phyloP scores from a whole-genome alignment of 2,113 vertebrate species.

The Ciconia maguari region DNA sequence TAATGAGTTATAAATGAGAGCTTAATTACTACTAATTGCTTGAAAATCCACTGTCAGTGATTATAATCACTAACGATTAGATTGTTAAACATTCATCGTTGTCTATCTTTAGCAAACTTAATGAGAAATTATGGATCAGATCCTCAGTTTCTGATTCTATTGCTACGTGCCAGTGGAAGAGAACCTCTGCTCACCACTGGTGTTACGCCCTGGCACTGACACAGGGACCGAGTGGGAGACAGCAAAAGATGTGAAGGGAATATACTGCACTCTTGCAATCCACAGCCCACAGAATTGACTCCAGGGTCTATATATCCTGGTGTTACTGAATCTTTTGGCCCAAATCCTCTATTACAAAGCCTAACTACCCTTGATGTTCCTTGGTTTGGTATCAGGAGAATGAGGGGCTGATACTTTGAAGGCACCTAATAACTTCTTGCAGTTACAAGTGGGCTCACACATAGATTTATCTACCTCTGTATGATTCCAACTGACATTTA shows the following conservation, averaged over 20 bases:
- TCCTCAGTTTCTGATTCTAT: background rate
- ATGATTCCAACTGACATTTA: background rate
- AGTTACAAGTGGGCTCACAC: background rate
- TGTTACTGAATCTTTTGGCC: background rate
- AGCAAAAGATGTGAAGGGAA: background rate
- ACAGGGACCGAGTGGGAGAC: background rate
- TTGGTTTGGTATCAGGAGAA: background rate
- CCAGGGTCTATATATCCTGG: background rate
- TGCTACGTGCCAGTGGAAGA: background rate
- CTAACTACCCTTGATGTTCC: background rate
- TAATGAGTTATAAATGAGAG: constrained; percentile 57
- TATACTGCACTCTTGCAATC: background rate
- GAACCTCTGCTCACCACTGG: background rate
- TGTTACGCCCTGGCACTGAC: background rate
- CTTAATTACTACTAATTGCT: constrained; percentile 61
- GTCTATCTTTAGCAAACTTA: constrained; percentile 43
- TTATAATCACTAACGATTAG: constrained; percentile 37
- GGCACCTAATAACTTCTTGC: background rate
- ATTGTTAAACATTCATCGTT: constrained; percentile 38
- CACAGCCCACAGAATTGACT: background rate
- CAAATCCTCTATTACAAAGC: background rate
- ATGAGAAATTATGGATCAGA: constrained; percentile 32
- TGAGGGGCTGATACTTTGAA: background rate
- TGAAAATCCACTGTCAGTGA: constrained; percentile 53
- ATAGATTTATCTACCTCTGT: background rate